These are phyloP conservation scores for Regulus satrapa DNA, from an alignment of 2,113 vertebrate genomes.

Conservation along the genomic window DNA sequence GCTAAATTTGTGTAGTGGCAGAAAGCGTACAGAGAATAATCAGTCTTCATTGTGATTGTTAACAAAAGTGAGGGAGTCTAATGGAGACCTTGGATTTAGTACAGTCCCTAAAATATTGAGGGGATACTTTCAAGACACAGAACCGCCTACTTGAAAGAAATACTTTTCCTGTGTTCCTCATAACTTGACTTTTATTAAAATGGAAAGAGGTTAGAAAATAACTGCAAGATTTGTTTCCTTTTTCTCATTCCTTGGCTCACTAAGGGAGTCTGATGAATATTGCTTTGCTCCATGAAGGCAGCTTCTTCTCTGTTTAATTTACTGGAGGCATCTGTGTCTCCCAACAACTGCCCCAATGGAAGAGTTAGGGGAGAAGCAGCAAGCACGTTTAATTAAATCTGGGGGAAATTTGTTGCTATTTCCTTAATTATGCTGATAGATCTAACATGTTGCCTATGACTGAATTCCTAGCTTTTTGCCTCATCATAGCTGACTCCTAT, in stretches of 20 bases:
- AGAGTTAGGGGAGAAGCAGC: not conserved
- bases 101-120: conserved; percentile 20
- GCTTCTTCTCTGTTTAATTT: not conserved
- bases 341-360: not conserved
- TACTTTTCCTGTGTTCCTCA: not conserved
- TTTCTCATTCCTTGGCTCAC: conserved; percentile 4
- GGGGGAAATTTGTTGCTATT: not conserved
- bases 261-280: not conserved
- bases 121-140: not conserved
- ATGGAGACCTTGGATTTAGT: conserved; percentile 46
- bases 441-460: not conserved
- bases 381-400: not conserved
- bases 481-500: not conserved
- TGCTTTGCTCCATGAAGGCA: not conserved
- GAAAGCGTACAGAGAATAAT: conserved; percentile 51
- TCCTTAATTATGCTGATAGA: not conserved
- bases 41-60: conserved; percentile 44
- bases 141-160: not conserved
- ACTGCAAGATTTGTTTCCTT: conserved; percentile 11
- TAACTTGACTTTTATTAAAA: conserved; percentile 41
- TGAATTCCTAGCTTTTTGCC: not conserved
- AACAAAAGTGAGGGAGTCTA: conserved; percentile 46
- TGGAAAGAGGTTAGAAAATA: conserved; percentile 55
- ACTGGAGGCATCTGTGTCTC: not conserved
- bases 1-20: conserved; percentile 42